Evolutionary conservation across 2,113 vertebrate genomes (phyloP), one percentile per base, ranked within the genome.

Genomic region (Syngnathus floridae): DNA sequence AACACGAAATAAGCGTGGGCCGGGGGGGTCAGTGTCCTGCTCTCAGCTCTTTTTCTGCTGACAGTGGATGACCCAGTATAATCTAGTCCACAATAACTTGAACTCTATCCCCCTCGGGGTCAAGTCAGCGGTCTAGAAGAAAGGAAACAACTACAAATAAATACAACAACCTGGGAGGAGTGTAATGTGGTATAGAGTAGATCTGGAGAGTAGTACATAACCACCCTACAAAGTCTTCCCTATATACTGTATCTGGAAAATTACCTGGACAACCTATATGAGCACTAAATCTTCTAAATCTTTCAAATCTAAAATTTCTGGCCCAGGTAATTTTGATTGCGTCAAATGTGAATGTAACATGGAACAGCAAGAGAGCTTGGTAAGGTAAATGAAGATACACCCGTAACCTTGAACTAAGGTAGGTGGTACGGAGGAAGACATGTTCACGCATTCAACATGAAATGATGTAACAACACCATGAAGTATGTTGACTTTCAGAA

Each of bases 1-100:
- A 22, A 14, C 55, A 60, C 45, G 19, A 11, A 43, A 26, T 63
- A 60, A 22, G 38, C 69, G 57, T 79, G 81, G 82, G 83, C 81
- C 73, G 59, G 26, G 26, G 26, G 43, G 56, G 81, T 85, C 79
- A 82, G 74, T 69, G 74, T 80, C 70, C 70, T 84, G 72, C 77
- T 83, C 78, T 87, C 81, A 84, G 80, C 83, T 80, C 78, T 82
- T 82, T 86, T 85, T 87, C 69, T 87, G 87, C 85, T 88, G 85
- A 85, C 84, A 64, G 73, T 74, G 82, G 79, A 70, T 65, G 73
- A 85, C 82, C 81, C 62, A 52, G 66, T 71, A 72, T 84, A 84
- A 83, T 84, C 71, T 79, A 73, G 77, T 78, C 75, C 77, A 71
- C 72, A 72, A 61, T 61, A 61, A 61, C 40, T 61, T 70, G 76